Base-by-base conservation (phyloP, 92 coral and sea anemone species). In the Chrysogorgia sp. region DNA sequence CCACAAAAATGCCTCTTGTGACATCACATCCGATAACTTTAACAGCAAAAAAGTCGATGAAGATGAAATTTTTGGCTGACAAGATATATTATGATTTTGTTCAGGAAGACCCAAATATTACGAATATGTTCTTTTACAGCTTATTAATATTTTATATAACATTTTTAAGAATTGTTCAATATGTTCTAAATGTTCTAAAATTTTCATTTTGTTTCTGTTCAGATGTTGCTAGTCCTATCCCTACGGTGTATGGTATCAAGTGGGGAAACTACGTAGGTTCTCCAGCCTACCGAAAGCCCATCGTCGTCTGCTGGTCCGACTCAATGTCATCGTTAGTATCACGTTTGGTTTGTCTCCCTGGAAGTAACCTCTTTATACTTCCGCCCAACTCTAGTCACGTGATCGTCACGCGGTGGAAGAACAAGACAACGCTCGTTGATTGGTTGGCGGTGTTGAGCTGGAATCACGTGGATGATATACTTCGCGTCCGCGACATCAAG, bases 211-310 rank as follows among this genome's bases (percentile, higher is more conserved):
- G 5, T 37, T 37, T 37, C 43, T 37, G 6, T 32, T 35, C 69
- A 87, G 98, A 93, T 35, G 49, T 65, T 57, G 82, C 89, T n/a
- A 83, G 74, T 43, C 94, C 98, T 9, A 76, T 89, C 0, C 76
- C 83, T 40, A 91, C 98, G 5, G 98, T 91, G 26, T 91, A 86
- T 30, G 98, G 98, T 45, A 88, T 93, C 30, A 87, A 83, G 67
- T 93, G 98, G 98, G 98, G 98, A 0, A 76, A 65, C 10, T 93
- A 93, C 48, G 89, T 91, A n/a, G 96, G 98, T 21, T 93, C 98
- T 40, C 98, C 98, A 24, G 90, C 91, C 65, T 75, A 86, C 29
- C 88, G 90, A 10, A 86, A 90, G 50, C 98, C 98, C n/a, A 69
- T 68, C 21, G 83, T 91, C 56, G 33, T 67, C 74, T 82, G 87